Conservation (phyloP, 2,888 invertebrate species). For the Thereva nobilitata region DNA sequence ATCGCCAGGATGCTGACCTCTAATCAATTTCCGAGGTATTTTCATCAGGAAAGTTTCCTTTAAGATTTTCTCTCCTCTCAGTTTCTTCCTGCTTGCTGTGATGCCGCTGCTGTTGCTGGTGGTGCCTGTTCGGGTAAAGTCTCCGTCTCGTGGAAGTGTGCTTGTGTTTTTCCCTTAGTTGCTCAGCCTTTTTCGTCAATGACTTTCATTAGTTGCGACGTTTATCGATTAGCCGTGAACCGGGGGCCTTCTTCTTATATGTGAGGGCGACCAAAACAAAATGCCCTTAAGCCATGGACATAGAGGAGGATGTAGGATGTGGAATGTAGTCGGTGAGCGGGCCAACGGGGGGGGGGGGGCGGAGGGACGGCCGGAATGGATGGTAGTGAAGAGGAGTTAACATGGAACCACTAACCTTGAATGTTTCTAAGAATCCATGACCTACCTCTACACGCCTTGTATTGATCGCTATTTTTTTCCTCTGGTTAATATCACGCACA, state of each 20-base stretch:
- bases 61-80: constrained; percentile 19
- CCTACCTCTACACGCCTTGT: constrained; percentile 23
- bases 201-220: constrained; percentile 42
- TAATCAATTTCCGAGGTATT: constrained; percentile 26
- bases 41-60: constrained; percentile 29
- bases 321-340: no score
- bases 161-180: constrained; percentile 20
- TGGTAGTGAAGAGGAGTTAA: not conserved
- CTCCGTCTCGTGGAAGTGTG: not conserved
- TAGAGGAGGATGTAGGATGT: not conserved
- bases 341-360: not conserved
- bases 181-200: constrained; percentile 38
- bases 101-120: no score
- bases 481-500: constrained; percentile 1
- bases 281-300: constrained; percentile 13
- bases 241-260: not conserved
- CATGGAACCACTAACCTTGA: constrained; percentile 30
- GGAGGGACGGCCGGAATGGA: not conserved
- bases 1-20: constrained; percentile 28
- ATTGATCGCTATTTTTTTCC: not conserved
- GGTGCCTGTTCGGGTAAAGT: no score
- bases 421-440: constrained; percentile 14
- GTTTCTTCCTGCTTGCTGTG: not conserved
- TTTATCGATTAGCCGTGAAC: constrained; percentile 40
- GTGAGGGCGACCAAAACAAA: constrained; percentile 20